Conservation (phyloP, 2,113 vertebrate species). For the Nibea coibor region DNA sequence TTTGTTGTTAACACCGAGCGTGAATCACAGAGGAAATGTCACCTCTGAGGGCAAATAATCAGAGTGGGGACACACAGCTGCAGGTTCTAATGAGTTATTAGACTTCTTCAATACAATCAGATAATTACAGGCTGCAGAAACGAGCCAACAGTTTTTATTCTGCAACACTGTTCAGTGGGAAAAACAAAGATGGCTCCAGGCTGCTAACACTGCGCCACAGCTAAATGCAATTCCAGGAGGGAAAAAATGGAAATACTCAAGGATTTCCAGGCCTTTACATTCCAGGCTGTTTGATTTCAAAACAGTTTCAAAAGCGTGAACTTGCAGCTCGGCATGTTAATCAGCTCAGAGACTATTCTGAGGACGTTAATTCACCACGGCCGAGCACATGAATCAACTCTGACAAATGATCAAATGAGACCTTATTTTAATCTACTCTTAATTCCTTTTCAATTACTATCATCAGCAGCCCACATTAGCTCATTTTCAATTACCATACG, state of each 20-base stretch:
- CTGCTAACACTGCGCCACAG: too few relatives aligned
- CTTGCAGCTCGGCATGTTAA: neutral
- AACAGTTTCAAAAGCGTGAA: neutral
- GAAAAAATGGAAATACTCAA: neutral
- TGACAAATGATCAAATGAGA: conserved; percentile 57
- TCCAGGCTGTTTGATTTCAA: neutral
- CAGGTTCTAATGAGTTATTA: neutral
- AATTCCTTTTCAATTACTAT: conserved; percentile 77
- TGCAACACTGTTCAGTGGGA: neutral
- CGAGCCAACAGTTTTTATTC: neutral
- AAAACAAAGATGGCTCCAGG: neutral
- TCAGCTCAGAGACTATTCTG: conserved; percentile 36
- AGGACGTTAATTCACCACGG: conserved; percentile 21
- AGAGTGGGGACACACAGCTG: neutral
- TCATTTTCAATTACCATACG: conserved; percentile 47
- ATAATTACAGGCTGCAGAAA: neutral
- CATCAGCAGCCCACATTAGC: conserved; percentile 57
- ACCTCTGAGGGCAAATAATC: neutral
- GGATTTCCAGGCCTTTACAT: neutral
- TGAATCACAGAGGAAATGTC: neutral
- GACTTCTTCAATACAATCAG: neutral
- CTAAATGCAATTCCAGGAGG: neutral
- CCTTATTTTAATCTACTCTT: conserved; percentile 69
- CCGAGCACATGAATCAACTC: conserved; percentile 51
- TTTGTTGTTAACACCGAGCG: neutral